These are phyloP conservation scores for Rhegmatorhina hoffmannsi DNA, from an alignment of 2,113 vertebrate genomes.

Conservation along the genomic window DNA sequence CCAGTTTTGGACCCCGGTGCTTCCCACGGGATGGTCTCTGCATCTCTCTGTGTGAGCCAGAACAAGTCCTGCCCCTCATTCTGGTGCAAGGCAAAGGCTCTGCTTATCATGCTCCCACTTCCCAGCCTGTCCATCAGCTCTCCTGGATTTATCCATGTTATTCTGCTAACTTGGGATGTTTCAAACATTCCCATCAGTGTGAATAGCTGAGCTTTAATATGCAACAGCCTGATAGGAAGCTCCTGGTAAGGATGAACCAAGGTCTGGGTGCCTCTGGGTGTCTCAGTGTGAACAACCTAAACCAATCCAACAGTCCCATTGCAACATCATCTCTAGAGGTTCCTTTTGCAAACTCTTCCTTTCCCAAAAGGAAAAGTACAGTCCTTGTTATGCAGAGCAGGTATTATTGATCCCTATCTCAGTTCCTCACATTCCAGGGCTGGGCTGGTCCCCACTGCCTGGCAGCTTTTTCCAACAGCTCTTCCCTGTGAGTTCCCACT, in stretches of 20 bases:
- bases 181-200: background rate
- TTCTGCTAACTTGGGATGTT: background rate
- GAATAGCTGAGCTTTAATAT: background rate
- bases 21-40: background rate
- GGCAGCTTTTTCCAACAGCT: background rate
- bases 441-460: background rate
- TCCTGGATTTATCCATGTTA: background rate
- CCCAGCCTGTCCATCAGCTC: background rate
- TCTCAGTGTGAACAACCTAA: background rate
- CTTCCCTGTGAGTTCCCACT: background rate
- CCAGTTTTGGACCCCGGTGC: background rate
- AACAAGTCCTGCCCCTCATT: rapidly evolving
- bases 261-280: background rate
- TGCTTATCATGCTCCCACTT: background rate
- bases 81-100: background rate
- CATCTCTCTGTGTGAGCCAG: background rate
- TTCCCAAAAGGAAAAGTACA: background rate
- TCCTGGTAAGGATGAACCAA: background rate
- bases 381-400: background rate
- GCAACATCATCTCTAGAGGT: background rate
- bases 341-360: background rate
- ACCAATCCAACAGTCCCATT: too few species aligned
- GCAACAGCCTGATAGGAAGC: background rate
- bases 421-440: background rate
- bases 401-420: background rate